phyloP scores from a whole-genome alignment of 2,113 vertebrate species.

The Psittacus erithacus region DNA sequence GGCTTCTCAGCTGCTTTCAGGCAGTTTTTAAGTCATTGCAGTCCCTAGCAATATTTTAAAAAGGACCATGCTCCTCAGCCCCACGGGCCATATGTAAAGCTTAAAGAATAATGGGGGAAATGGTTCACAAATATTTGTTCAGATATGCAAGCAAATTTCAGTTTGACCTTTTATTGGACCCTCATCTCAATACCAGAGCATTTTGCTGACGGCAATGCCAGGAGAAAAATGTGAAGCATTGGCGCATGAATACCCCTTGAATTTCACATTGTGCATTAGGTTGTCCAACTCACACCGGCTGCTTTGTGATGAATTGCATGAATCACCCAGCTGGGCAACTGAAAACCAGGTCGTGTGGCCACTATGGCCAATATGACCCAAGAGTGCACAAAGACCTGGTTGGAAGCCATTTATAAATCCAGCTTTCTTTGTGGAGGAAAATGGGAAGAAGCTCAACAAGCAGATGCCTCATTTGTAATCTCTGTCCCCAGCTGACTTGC shows the following conservation, averaged over 20 bases:
- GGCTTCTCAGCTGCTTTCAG: constrained; percentile 54
- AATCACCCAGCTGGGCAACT: background rate
- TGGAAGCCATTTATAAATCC: background rate
- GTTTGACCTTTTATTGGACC: constrained; percentile 6
- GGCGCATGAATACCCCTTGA: background rate
- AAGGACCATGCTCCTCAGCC: background rate
- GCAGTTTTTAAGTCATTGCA: background rate
- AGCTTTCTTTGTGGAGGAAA: background rate
- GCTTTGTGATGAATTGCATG: background rate
- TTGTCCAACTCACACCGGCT: background rate
- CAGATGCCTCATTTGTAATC: background rate
- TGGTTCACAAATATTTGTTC: constrained; percentile 53
- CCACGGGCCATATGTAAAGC: background rate
- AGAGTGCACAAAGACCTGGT: background rate
- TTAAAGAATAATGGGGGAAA: background rate
- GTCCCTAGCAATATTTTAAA: background rate
- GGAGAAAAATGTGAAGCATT: background rate
- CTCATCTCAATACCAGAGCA: background rate
- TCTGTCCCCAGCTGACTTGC: background rate
- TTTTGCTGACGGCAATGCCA: background rate
- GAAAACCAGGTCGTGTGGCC: background rate
- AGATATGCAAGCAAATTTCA: constrained; percentile 12
- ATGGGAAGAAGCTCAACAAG: background rate
- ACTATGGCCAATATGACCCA: background rate
- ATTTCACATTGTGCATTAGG: background rate